Conservation (phyloP, 2,888 invertebrate species). For the Hydroisotoma schaefferi region DNA sequence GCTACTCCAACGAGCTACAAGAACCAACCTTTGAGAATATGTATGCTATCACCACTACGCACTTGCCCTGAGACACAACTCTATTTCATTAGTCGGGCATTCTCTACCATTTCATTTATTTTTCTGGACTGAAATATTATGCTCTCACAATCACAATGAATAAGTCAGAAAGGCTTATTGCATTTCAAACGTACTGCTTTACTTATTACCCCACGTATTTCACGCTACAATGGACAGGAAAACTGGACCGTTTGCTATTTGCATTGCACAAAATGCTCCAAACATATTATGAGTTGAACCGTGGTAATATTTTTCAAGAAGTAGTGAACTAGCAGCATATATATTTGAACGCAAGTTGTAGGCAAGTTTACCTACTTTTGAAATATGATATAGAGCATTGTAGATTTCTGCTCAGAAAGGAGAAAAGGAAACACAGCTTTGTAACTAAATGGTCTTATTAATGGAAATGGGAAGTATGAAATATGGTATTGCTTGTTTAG, state of each 20-base stretch:
- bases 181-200: no score
- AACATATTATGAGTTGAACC: background rate
- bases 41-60: background rate
- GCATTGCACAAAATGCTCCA: background rate
- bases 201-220: no score
- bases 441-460: constrained; percentile 31
- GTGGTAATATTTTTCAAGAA: no score
- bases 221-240: no score
- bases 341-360: no score
- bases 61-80: constrained; percentile 20
- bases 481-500: constrained; percentile 13
- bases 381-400: background rate
- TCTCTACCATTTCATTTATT: constrained; percentile 24
- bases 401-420: constrained; percentile 10
- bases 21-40: background rate
- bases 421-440: constrained; percentile 28
- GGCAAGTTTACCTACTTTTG: no score
- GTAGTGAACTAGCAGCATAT: no score
- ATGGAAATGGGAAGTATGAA: constrained; percentile 38
- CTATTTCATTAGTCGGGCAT: constrained; percentile 23
- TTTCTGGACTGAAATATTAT: constrained; percentile 17
- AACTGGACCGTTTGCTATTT: no score
- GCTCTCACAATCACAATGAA: constrained; percentile 1
- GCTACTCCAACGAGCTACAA: no score
- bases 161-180: no score